Conservation (phyloP, 2,888 invertebrate species). For the Octonoba sinensis region DNA sequence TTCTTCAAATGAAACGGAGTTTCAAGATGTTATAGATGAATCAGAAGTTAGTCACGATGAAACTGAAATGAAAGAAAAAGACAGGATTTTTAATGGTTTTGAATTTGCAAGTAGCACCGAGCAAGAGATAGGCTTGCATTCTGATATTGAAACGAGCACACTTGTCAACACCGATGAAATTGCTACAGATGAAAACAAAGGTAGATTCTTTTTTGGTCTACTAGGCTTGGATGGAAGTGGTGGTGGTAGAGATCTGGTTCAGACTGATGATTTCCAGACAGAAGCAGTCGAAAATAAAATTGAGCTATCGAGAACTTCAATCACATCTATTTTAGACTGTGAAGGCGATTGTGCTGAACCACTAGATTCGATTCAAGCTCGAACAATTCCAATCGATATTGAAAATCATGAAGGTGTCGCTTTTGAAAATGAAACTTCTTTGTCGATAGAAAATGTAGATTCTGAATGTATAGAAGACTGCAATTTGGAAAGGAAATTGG, state of each 20-base stretch:
- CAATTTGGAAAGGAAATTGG: too few species aligned
- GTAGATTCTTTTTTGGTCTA: slow-evolving; percentile 1
- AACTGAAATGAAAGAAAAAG: neutral
- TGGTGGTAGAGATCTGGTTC: slow-evolving; percentile 24
- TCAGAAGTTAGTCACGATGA: neutral
- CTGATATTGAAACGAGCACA: neutral
- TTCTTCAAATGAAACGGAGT: neutral
- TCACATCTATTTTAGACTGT: neutral
- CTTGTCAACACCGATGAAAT: neutral
- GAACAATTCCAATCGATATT: too few species aligned
- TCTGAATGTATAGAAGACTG: too few species aligned
- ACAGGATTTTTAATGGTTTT: slow-evolving; percentile 9
- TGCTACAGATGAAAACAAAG: neutral
- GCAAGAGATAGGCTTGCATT: neutral
- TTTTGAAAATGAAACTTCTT: too few species aligned
- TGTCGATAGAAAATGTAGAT: too few species aligned
- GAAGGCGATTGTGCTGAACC: neutral
- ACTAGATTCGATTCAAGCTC: too few species aligned
- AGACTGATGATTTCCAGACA: neutral
- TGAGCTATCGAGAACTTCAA: too few species aligned
- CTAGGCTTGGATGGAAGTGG: slow-evolving; percentile 22
- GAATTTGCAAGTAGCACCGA: slow-evolving; percentile 6
- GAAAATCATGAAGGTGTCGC: too few species aligned
- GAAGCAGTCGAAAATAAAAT: neutral
- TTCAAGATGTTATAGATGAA: neutral